Conservation (phyloP, 2,113 vertebrate genomes). For the Pardalotus punctatus region DNA sequence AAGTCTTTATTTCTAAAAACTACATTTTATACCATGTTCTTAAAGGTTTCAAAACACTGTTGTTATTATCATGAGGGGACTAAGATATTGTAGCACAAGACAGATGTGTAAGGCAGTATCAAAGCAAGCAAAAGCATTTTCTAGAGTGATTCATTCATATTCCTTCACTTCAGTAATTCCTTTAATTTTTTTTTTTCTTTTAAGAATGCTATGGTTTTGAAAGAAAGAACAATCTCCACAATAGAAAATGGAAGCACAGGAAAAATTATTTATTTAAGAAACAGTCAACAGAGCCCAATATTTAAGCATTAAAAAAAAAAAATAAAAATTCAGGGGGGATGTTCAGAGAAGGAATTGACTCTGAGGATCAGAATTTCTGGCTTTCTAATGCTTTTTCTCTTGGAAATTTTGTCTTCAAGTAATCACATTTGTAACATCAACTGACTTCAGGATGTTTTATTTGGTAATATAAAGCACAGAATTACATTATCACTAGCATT, state of each 20-base stretch:
- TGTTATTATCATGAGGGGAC: not conserved
- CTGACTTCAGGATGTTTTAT: not conserved
- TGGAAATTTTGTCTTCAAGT: not conserved
- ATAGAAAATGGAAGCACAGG: not conserved
- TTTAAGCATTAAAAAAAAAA: not conserved
- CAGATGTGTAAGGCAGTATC: not conserved
- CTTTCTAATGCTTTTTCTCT: not conserved
- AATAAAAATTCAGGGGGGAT: not conserved
- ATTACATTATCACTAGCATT: not conserved
- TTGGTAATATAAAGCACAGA: not conserved
- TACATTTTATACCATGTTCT: not conserved
- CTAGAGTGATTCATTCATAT: not conserved
- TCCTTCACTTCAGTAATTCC: not conserved
- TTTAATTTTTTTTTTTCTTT: not conserved
- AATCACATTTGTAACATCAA: not conserved
- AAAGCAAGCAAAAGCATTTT: not conserved
- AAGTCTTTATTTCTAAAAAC: not conserved
- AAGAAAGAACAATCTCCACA: not conserved
- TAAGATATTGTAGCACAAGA: not conserved
- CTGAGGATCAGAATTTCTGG: not conserved
- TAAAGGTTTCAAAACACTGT: not conserved
- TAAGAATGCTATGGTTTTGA: not conserved
- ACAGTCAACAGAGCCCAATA: not conserved
- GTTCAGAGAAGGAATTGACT: not conserved
- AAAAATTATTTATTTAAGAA: not conserved